These are phyloP conservation scores for Lethenteron camtschaticum DNA, from an alignment of 2,113 vertebrate species.

Conservation along the genomic window DNA sequence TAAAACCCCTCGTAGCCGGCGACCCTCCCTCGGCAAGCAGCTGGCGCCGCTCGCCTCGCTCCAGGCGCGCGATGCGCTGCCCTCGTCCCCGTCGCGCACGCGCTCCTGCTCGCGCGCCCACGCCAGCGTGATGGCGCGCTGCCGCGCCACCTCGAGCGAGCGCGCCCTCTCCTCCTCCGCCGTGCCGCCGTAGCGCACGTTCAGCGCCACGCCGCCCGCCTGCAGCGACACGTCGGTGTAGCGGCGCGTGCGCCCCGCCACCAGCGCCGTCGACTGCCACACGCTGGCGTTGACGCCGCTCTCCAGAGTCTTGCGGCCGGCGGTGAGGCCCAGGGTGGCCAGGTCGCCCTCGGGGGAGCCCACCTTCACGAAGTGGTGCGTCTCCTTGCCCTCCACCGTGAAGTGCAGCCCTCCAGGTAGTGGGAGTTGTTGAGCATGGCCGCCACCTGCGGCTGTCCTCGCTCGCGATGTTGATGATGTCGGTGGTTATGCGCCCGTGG, in stretches of 20 bases:
- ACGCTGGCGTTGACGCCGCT: slow-evolving; percentile 84
- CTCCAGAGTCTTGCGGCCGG: slow-evolving; percentile 66
- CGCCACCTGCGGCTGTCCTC: slow-evolving; percentile 69
- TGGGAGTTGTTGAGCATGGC: slow-evolving; percentile 61
- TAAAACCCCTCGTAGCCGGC: slow-evolving; percentile 88
- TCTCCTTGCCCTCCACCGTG: slow-evolving; percentile 59
- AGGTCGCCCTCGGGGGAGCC: slow-evolving; percentile 59
- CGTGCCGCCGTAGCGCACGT: slow-evolving; percentile 69
- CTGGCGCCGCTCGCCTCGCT: slow-evolving; percentile 83
- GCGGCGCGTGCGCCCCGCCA: slow-evolving; percentile 78
- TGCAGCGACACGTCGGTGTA: slow-evolving; percentile 83
- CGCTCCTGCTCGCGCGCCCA: slow-evolving; percentile 73
- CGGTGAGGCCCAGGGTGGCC: slow-evolving; percentile 66
- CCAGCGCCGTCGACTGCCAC: slow-evolving; percentile 74
- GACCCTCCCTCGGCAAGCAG: slow-evolving; percentile 52
- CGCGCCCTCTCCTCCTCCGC: slow-evolving; percentile 69
- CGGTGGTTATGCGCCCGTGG: slow-evolving; percentile 60
- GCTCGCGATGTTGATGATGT: slow-evolving; percentile 52
- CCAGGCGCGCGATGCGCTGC: slow-evolving; percentile 43
- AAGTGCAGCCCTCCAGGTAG: slow-evolving; percentile 77
- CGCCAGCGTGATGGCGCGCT: slow-evolving; percentile 49
- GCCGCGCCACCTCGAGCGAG: slow-evolving; percentile 59
- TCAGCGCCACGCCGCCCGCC: slow-evolving; percentile 41
- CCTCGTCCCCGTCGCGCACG: slow-evolving; percentile 78
- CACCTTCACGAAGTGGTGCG: slow-evolving; percentile 75